Evolutionary conservation across 2,113 vertebrate species (phyloP).

Genomic region (Dendrocopos noguchii): DNA sequence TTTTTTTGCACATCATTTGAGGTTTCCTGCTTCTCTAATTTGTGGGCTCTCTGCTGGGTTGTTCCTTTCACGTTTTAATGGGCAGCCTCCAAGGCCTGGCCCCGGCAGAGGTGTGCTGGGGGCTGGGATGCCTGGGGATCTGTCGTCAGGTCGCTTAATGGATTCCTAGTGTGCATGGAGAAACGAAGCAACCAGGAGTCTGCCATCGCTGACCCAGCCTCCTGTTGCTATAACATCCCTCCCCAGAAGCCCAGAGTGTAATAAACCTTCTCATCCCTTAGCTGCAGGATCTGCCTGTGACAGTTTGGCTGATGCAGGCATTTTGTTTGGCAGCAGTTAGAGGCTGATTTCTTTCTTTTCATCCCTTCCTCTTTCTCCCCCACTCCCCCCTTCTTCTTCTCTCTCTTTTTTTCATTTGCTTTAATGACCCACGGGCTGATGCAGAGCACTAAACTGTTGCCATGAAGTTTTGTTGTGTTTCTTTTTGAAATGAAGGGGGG

Average conservation of each 20-base stretch:
- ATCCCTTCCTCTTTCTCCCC: not conserved
- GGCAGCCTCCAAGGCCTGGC: constrained; percentile 42
- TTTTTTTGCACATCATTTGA: constrained; percentile 74
- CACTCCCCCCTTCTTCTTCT: not conserved
- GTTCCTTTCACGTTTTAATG: constrained; percentile 33
- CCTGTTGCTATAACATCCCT: not conserved
- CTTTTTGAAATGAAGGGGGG: constrained; percentile 53
- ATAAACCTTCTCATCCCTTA: constrained; percentile 64
- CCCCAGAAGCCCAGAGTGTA: constrained; percentile 24
- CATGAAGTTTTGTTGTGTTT: constrained; percentile 32
- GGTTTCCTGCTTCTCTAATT: constrained; percentile 71
- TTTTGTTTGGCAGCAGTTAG: constrained; percentile 39
- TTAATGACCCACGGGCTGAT: not conserved
- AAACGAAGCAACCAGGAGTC: constrained; percentile 28
- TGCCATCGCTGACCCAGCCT: not conserved
- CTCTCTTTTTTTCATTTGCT: not conserved
- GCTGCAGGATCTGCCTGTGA: constrained; percentile 62
- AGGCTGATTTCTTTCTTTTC: not conserved
- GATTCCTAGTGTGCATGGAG: constrained; percentile 30
- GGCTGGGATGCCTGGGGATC: not conserved
- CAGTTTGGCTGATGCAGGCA: constrained; percentile 43
- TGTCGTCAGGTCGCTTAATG: constrained; percentile 69
- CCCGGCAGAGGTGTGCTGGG: not conserved
- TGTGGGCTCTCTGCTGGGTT: constrained; percentile 55
- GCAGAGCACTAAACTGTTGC: constrained; percentile 45